These are phyloP conservation scores for Drosophila acutilabella DNA, from an alignment of 2,888 invertebrate species.

Conservation along the genomic window DNA sequence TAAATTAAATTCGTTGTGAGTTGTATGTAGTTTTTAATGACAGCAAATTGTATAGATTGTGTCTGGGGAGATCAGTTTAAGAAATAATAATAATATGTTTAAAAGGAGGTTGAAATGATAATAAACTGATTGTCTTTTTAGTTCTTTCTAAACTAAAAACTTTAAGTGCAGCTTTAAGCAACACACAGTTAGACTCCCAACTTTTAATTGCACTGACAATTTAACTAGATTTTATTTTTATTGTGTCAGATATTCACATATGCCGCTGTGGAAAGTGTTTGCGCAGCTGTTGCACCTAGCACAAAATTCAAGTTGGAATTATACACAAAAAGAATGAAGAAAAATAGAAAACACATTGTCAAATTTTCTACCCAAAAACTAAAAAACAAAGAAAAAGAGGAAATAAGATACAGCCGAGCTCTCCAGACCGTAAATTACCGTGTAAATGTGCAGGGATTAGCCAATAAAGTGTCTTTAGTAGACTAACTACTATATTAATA, in stretches of 20 bases:
- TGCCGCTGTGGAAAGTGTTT: conserved; percentile 39
- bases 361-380: too few relatives aligned
- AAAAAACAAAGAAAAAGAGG: too few relatives aligned
- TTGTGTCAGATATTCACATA: conserved; percentile 15
- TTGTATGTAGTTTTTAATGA: not conserved
- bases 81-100: too few relatives aligned
- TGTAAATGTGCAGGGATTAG: too few relatives aligned
- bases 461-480: too few relatives aligned
- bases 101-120: too few relatives aligned
- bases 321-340: too few relatives aligned
- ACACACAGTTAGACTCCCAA: not conserved
- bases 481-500: too few relatives aligned
- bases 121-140: too few relatives aligned
- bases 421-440: too few relatives aligned
- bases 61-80: too few relatives aligned
- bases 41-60: not conserved
- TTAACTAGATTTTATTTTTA: conserved; percentile 25
- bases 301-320: conserved; percentile 13
- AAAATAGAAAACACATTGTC: too few relatives aligned
- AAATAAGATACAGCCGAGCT: conserved; percentile 13
- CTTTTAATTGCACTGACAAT: conserved; percentile 32
- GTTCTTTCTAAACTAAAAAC: conserved; percentile 2
- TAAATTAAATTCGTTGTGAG: not conserved
- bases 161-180: conserved; percentile 17
- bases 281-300: conserved; percentile 49